Evolutionary conservation across 2,113 vertebrate species (phyloP).

Genomic region (Cyprinodon tularosa): DNA sequence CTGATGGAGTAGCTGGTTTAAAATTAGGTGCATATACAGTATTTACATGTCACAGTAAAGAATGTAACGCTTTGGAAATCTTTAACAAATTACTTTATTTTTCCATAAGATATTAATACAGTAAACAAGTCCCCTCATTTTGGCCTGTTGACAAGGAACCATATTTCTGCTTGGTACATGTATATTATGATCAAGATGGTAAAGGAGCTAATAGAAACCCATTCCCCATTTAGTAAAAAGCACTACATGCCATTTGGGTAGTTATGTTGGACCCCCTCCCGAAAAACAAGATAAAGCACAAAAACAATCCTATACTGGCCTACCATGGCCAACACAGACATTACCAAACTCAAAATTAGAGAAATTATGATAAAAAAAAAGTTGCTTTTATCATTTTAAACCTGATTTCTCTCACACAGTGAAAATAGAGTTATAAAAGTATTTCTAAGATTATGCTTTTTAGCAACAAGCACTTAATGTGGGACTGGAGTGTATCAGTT

Average conservation of each 20-base stretch:
- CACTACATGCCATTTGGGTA: not conserved
- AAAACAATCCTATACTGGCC: not conserved
- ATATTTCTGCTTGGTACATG: not conserved
- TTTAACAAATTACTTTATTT: not conserved
- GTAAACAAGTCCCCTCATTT: not conserved
- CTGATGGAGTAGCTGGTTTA: not conserved
- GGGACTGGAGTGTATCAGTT: not conserved
- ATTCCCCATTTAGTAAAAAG: not conserved
- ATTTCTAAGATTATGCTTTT: not conserved
- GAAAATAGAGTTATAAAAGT: too few relatives aligned
- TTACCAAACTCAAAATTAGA: not conserved
- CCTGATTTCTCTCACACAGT: too few relatives aligned
- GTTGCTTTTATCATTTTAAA: too few relatives aligned
- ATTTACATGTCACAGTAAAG: not conserved
- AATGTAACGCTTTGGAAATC: not conserved
- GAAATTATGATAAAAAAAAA: too few relatives aligned
- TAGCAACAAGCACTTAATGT: not conserved
- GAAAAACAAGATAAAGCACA: not conserved
- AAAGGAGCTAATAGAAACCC: not conserved
- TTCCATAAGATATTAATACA: not conserved
- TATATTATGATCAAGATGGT: too few relatives aligned
- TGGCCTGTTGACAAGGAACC: not conserved
- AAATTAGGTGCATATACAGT: not conserved
- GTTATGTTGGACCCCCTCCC: too few relatives aligned
- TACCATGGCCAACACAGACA: not conserved